phyloP scores from a whole-genome alignment of 2,888 invertebrate genomes.

The Leptinotarsa peninsularis region DNA sequence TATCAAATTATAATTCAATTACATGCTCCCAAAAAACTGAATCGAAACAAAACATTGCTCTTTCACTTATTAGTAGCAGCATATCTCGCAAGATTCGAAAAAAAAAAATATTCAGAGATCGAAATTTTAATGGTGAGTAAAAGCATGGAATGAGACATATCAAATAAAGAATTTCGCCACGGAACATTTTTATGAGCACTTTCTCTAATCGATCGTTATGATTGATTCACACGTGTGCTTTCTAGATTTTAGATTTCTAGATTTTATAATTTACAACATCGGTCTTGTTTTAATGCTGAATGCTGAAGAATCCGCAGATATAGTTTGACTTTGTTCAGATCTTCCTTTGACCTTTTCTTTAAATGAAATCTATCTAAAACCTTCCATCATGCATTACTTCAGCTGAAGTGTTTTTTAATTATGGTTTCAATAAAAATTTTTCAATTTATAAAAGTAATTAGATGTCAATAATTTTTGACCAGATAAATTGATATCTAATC shows the following conservation, averaged over 20 bases:
- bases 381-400: no score
- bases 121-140: background rate
- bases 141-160: background rate
- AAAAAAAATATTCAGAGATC: background rate
- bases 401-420: no score
- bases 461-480: no score
- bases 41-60: background rate
- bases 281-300: no score
- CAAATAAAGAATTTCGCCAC: background rate
- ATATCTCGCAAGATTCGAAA: background rate
- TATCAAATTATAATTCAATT: background rate
- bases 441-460: no score
- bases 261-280: background rate
- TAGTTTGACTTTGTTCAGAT: no score
- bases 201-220: constrained; percentile 12
- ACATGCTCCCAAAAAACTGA: background rate
- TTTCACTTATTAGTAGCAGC: background rate
- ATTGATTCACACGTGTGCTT: background rate
- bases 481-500: no score
- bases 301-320: no score
- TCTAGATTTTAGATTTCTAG: background rate
- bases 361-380: no score
- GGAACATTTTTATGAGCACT: background rate
- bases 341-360: no score
- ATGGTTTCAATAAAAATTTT: no score